These are phyloP conservation scores for Sisor rabdophorus DNA, from an alignment of 2,113 vertebrate genomes.

Conservation along the genomic window DNA sequence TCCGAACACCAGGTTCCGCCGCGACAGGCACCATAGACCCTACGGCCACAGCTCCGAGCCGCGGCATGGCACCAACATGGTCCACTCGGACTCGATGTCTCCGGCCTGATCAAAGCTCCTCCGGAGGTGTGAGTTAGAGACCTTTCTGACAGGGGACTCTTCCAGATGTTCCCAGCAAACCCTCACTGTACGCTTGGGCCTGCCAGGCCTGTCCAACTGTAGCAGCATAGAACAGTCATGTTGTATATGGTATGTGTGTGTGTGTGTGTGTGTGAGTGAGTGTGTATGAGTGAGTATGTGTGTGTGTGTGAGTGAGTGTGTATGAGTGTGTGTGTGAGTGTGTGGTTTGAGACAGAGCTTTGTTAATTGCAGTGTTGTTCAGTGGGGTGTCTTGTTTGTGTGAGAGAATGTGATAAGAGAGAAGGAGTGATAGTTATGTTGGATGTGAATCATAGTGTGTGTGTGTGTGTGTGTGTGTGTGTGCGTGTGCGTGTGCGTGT, in stretches of 20 bases:
- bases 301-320: not conserved
- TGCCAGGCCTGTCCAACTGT: no score
- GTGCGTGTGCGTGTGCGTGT: not conserved
- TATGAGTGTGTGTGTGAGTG: slow-evolving; percentile 4
- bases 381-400: slow-evolving; percentile 36
- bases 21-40: no score
- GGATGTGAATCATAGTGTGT: not conserved
- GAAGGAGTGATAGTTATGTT: slow-evolving; percentile 33
- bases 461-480: slow-evolving; percentile 28
- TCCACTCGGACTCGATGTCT: no score
- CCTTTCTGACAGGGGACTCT: no score
- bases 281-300: slow-evolving; percentile 11
- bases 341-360: slow-evolving; percentile 16
- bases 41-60: no score
- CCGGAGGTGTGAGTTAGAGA: no score
- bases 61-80: no score
- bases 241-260: slow-evolving; percentile 7
- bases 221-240: slow-evolving; percentile 3
- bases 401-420: slow-evolving; percentile 34
- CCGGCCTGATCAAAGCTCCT: no score
- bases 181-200: no score
- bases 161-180: no score
- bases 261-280: not conserved
- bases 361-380: slow-evolving; percentile 36
- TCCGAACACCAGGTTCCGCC: no score